Evolutionary conservation across 2,113 vertebrate species (phyloP).

Genomic region (Gymnarchus niloticus): DNA sequence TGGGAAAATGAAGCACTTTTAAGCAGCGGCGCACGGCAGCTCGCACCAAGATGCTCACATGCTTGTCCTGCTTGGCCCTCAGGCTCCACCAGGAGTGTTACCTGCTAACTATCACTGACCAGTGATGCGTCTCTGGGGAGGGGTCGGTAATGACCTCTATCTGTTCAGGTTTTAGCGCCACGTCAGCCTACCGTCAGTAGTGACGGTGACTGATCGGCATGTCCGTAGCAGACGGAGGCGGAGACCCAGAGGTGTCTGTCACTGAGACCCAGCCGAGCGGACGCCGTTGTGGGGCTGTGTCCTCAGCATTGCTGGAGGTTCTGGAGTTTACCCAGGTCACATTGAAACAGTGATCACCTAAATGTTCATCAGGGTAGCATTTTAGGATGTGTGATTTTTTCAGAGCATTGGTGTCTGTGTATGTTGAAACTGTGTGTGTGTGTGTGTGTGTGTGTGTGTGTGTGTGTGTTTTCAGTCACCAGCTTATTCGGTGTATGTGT

Average conservation of each 20-base stretch:
- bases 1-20: background rate
- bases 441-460: background rate
- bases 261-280: no score
- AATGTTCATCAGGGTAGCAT: background rate
- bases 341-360: background rate
- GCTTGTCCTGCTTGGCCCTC: conserved; percentile 30
- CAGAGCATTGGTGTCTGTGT: background rate
- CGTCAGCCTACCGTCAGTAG: conserved; percentile 39
- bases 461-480: background rate
- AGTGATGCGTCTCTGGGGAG: conserved; percentile 29
- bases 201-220: conserved; percentile 46
- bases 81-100: conserved; percentile 28
- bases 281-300: conserved; percentile 41
- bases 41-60: background rate
- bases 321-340: background rate
- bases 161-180: conserved; percentile 45
- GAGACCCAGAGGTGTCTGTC: background rate
- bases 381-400: background rate
- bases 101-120: background rate
- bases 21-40: background rate
- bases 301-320: conserved; percentile 33
- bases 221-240: conserved; percentile 42
- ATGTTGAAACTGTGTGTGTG: background rate
- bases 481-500: background rate
- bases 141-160: conserved; percentile 47